Evolutionary conservation across 2,113 vertebrate genomes (phyloP), one percentile per base, ranked within the genome.

Genomic region (Neogale vison): DNA sequence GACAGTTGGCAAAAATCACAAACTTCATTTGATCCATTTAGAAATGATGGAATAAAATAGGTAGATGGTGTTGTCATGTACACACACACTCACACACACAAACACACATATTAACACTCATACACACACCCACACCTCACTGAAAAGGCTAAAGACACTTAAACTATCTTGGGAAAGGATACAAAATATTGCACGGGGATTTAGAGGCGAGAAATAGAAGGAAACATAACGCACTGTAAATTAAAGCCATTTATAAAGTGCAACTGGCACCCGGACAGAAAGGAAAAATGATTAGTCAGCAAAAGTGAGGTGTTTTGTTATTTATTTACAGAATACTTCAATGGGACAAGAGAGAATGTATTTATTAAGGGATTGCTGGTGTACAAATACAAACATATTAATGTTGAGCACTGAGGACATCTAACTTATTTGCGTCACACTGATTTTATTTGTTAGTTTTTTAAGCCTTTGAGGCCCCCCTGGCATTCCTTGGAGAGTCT

Each of bases 171-270:
- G 98, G 98, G 98, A 98, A 97, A 93, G 67, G 80, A 97, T 94
- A 96, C 90, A 97, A 98, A 98, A 98, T 98, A 99, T 99, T 99
- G 97, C 98, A 97, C 67, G 83, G 99, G 99, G 98, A 98, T 97
- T 98, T 97, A 97, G 99, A 98, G 98, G 88, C 98, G 98, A 95
- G 97, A 86, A 95, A 84, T 92, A 97, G 50, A 91, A 52, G 96
- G 95, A 98, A 98, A 99, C 98, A 98, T 98, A 99, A 99, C 93
- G 91, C 94, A 95, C 99, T 98, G 99, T 99, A 99, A 99, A 99
- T 99, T 99, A 99, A 99, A 99, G 99, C 98, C 97, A 99, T 99
- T 99, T 99, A 99, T 99, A 99, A 99, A 98, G 91, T 88, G 98
- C 98, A 98, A 97, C 95, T 83, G 76, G 95, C 97, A 97, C 81